Evolutionary conservation across 2,113 vertebrate species (phyloP), one percentile per base, ranked within the genome.

Genomic region (Psittacula cyanocephala): DNA sequence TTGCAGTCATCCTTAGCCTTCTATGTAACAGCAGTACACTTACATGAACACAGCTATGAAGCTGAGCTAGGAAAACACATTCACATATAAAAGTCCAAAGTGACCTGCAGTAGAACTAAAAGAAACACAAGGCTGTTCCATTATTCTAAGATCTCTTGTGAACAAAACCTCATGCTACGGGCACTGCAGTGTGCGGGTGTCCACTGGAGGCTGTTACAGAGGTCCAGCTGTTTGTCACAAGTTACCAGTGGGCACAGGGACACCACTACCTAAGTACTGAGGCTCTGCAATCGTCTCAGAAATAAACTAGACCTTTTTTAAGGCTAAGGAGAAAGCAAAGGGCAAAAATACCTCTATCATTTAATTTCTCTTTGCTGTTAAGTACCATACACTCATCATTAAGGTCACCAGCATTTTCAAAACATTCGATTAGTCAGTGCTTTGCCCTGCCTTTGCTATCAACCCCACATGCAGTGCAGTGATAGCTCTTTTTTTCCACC

Each of bases 281-380:
- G 41, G 27, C 79, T 60, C 71, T 68, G 14, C 15, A 0, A 14
- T 11, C 0, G 0, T 8, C 44, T 27, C 55, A 46, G 35, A 4
- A 63, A 11, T 17, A 80, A 78, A 83, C 22, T 65, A 43, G 81
- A 41, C 31, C 64, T 46, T 25, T 46, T 39, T 74, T 60, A 49
- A 59, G 77, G 3, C 22, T 43, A 86, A 86, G 9, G 8, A 63
- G 68, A 72, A 55, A 50, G 33, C 33, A 64, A 91, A 88, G 41
- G 25, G 15, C 13, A 89, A 67, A 55, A 70, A 60, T 1, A 82
- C 1, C 17, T 18, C 50, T 25, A 71, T 17, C 20, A 52, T n/a
- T 71, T 87, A 57, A 47, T 71, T 79, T 55, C 50, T 47, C 62
- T 59, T 50, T 57, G 57, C 59, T 74, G 17, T 71, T 84, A 60